These are phyloP conservation scores for Tillus elongatus DNA, from an alignment of 2,888 invertebrate genomes.

Conservation along the genomic window DNA sequence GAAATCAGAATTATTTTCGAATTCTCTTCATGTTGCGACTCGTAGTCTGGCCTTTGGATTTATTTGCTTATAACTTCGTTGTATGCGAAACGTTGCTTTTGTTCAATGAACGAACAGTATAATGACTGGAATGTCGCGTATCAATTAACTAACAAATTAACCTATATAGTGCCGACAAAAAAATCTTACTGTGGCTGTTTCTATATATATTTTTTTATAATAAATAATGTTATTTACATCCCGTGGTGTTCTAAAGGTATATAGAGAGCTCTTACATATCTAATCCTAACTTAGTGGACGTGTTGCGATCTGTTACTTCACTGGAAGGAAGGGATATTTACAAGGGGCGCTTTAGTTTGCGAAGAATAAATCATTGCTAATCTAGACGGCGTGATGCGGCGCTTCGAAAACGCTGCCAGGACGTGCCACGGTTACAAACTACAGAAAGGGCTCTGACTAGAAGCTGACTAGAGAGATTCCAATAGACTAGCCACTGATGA, in stretches of 20 bases:
- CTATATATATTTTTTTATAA: conserved; percentile 15
- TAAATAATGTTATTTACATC: conserved; percentile 23
- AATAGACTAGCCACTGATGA: conserved; percentile 17
- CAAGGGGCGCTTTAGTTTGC: conserved; percentile 35
- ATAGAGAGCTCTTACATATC: conserved; percentile 30
- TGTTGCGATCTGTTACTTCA: conserved; percentile 42
- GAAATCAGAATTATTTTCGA: too few relatives aligned
- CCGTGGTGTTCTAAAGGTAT: conserved; percentile 37
- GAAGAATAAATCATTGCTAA: conserved; percentile 38
- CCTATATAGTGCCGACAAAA: conserved; percentile 28
- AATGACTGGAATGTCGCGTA: conserved; percentile 31
- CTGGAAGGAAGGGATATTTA: conserved; percentile 37
- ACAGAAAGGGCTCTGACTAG: conserved; percentile 18
- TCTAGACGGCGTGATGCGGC: conserved; percentile 33
- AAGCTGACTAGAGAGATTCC: conserved; percentile 28
- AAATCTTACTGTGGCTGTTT: conserved; percentile 29
- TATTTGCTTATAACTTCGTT: conserved; percentile 42
- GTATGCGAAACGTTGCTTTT: conserved; percentile 43
- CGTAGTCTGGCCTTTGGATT: too few relatives aligned
- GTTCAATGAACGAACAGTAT: conserved; percentile 34
- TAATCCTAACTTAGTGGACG: conserved; percentile 43
- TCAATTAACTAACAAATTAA: conserved; percentile 26
- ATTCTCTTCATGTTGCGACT: too few relatives aligned
- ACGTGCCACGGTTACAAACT: conserved; percentile 33
- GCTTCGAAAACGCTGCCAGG: conserved; percentile 28